Conservation (phyloP, 2,888 invertebrate genomes). For the Fragum fragum region DNA sequence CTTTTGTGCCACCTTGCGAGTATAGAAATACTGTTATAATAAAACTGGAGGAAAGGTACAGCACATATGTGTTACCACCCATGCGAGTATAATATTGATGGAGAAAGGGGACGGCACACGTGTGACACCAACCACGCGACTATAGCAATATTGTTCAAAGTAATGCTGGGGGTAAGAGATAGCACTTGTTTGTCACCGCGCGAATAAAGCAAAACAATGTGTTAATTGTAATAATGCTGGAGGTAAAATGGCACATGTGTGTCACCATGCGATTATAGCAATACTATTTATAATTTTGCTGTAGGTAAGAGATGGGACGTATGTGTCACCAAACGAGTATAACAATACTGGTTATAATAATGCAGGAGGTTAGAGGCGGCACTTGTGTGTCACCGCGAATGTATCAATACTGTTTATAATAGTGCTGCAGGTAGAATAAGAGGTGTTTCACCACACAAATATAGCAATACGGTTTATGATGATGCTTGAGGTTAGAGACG, state of each 20-base stretch:
- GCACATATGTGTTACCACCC: no score
- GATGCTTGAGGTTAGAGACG: constrained; percentile 66
- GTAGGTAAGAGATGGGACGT: constrained; percentile 80
- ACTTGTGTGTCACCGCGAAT: no score
- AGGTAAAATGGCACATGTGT: constrained; percentile 80
- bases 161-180: constrained; percentile 65
- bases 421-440: constrained; percentile 78
- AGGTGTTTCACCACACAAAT: constrained; percentile 81
- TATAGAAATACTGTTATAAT: constrained; percentile 77
- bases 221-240: no score
- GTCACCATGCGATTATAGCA: constrained; percentile 79
- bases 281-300: no score
- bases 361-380: constrained; percentile 80
- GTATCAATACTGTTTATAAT: constrained; percentile 78
- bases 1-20: constrained; percentile 81
- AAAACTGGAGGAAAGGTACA: constrained; percentile 78
- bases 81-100: no score
- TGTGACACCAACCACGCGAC: no score
- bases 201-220: no score
- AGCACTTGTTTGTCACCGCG: no score
- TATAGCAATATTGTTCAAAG: no score
- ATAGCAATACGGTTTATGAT: constrained; percentile 77
- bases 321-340: constrained; percentile 81
- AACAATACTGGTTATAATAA: constrained; percentile 75
- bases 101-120: no score